Evolutionary conservation across 2,888 invertebrate genomes (phyloP), one percentile per base, ranked within the genome.

Genomic region (Acanthacorydalis orientalis): DNA sequence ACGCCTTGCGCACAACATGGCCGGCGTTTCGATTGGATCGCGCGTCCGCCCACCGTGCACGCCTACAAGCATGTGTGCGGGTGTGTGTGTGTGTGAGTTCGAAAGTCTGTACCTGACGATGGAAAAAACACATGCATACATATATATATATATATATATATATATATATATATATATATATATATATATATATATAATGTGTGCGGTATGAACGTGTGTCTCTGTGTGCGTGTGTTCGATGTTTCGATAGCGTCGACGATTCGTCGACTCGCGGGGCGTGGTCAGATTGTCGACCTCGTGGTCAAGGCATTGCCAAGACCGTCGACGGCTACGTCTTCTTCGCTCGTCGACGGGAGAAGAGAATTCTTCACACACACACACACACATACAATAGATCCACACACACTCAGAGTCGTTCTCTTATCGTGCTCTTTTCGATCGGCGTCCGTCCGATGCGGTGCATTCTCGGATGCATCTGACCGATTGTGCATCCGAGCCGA

Each of bases 261-360:
- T 16, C 23, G 16, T 16, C 31, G 23, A 31, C 41, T 15, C 23
- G 41, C 14, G 41, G 41, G 31, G 23, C 16, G 16, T 41, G 41
- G 23, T 11, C 9, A 31, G 31, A 31, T 11, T 31, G 11, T 23
- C 41, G 31, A 12, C 41, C 41, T 23, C 50, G 52, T 49, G 51
- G 50, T 53, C 54, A 60, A 63, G 60, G 61, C 60, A 60, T 62
- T 60, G 59, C 55, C 49, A 40, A 9, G 42, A 57, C 53, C 45
- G 52, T 47, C 51, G 46, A 38, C 53, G 23, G 6, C 23, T 2
- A 6, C 37, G 4, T 4, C n/a, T 4, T 12, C 37, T n/a, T 12
- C 37, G 37, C 4, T 12, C 37, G 37, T 37, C 11, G 37, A 37
- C 4, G 37, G 12, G 12, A 11, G 37, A 37, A 37, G n/a, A 12